Conservation (phyloP, 2,797 vertebrate genomes). For the Scolopax bukidnonensis region DNA sequence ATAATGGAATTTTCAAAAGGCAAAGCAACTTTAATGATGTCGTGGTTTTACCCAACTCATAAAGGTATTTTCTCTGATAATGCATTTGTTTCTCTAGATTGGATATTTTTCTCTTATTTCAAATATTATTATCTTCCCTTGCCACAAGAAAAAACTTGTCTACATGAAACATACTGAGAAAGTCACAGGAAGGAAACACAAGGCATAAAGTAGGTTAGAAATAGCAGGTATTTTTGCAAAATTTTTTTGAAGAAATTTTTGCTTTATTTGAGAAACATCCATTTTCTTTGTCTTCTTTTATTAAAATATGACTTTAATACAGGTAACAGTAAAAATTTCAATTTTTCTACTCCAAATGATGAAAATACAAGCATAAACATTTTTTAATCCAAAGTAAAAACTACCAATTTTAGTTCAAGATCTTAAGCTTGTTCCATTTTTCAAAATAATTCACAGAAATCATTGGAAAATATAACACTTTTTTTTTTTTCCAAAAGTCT, state of each 20-base stretch:
- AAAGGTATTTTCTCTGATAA: not conserved
- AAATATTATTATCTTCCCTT: not conserved
- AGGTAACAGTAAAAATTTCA: not conserved
- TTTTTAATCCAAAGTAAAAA: not conserved
- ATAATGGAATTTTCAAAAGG: not conserved
- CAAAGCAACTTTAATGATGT: not conserved
- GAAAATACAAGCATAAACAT: not conserved
- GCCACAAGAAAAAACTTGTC: not conserved
- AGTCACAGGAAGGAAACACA: not conserved
- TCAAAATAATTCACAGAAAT: not conserved
- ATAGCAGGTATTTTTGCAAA: not conserved
- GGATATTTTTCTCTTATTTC: not conserved
- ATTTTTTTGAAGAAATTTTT: not conserved
- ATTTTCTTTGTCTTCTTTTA: not conserved
- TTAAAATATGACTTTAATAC: not conserved
- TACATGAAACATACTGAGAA: not conserved
- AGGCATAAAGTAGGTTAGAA: not conserved
- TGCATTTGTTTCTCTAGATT: not conserved
- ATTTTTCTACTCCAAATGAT: not conserved
- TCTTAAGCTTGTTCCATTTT: not conserved
- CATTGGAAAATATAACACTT: rapidly evolving
- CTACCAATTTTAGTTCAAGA: not conserved
- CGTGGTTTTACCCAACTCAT: not conserved
- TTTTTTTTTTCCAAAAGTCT: not conserved
- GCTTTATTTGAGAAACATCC: not conserved